These are phyloP conservation scores for Philotrypesis tridentata DNA, from an alignment of 1,140 invertebrate genomes.

Conservation along the genomic window DNA sequence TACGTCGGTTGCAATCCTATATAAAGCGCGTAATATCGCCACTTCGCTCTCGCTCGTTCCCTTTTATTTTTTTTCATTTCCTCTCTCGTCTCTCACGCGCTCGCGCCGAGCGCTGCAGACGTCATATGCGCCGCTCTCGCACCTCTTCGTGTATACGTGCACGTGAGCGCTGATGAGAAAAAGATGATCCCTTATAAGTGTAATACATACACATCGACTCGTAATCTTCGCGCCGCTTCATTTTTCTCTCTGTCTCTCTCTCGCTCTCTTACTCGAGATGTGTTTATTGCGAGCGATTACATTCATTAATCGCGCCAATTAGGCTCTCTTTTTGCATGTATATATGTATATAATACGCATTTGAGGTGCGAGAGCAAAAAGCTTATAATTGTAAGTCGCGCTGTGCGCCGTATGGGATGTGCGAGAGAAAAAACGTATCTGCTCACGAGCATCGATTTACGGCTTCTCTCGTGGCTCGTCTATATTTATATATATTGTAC, in stretches of 20 bases:
- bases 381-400: too few species aligned
- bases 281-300: too few species aligned
- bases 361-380: too few species aligned
- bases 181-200: conserved; percentile 12
- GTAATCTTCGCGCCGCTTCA: too few species aligned
- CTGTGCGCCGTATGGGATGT: too few species aligned
- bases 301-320: too few species aligned
- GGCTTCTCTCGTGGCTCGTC: not conserved
- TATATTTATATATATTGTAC: too few species aligned
- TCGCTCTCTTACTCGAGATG: too few species aligned
- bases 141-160: not conserved
- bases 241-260: too few species aligned
- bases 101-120: not conserved
- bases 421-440: not conserved
- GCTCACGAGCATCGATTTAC: not conserved
- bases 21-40: conserved; percentile 27
- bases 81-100: not conserved
- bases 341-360: too few species aligned
- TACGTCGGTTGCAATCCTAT: not conserved
- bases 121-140: not conserved
- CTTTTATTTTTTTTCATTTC: conserved; percentile 2
- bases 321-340: not conserved
- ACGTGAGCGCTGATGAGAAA: conserved; percentile 34
- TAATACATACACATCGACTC: not conserved
- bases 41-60: not conserved